Evolutionary conservation across 1,140 invertebrate species (phyloP), one percentile per base, ranked within the genome.

Genomic region (Drosophila pachea): DNA sequence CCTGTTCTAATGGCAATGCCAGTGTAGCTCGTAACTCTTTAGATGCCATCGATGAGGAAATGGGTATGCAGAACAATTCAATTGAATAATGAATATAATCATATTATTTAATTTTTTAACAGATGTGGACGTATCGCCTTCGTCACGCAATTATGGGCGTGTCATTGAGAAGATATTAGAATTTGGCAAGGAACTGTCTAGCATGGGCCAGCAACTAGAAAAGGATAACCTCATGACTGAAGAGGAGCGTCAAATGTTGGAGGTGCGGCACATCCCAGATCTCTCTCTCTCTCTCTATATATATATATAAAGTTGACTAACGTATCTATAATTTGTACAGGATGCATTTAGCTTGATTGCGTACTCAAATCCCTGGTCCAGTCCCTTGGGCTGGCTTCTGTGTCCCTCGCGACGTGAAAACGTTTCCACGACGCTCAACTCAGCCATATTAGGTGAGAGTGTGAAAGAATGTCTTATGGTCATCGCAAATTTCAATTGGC

Each of bases 271-370:
- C n/a, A n/a, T n/a, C n/a, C n/a, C n/a, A n/a, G n/a, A n/a, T n/a
- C n/a, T n/a, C n/a, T n/a, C n/a, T n/a, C n/a, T n/a, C n/a, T n/a
- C n/a, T n/a, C n/a, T n/a, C n/a, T n/a, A 12, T 22, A 14, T 42
- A 12, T 8, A 9, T n/a, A 38, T 9, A 5, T 6, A 84, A 86
- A 29, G 4, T 14, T 16, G 5, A 22, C 11, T 9, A 32, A 2
- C 31, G 14, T 38, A 0, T 38, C 12, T 69, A 11, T 54, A 14
- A 54, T 12, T 35, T 29, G 68, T 59, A 0, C 91, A 98, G 94
- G 96, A 99, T 91, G 98, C 97, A 79, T 99, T 99, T 92, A 99
- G 97, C 92, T 92, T 99, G 82, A 91, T 99, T 82, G 98, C 98
- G 9, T 99, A 99, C 91, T 95, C 97, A 76, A 98, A 99, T 92